Percentiles rank a stretch among this genome's conserved stretches.
Conservation (phyloP, 2,113 vertebrate genomes). For the Indicator maculatus region DNA sequence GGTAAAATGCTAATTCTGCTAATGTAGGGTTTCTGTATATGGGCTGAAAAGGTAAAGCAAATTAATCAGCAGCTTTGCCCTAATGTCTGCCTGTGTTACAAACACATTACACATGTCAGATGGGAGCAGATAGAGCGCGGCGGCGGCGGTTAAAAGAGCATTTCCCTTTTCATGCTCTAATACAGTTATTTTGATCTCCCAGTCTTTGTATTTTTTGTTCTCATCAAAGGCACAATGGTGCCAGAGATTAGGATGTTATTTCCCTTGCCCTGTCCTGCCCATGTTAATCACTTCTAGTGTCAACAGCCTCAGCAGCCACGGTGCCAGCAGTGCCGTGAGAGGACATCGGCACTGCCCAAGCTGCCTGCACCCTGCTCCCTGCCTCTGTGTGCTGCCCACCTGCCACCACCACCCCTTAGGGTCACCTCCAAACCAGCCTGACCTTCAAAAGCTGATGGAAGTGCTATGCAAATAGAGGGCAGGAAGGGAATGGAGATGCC, state of each 20-base stretch:
- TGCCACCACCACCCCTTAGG: background rate
- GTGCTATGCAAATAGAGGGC: background rate
- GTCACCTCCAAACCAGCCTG: background rate
- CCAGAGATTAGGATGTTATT: conserved; percentile 56
- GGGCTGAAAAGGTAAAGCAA: conserved; percentile 73
- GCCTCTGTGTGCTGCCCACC: background rate
- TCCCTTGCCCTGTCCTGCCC: conserved; percentile 30
- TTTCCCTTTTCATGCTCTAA: conserved; percentile 66
- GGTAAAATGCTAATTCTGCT: conserved; percentile 68
- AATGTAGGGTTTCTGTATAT: conserved; percentile 74
- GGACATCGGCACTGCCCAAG: background rate
- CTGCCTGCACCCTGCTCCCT: background rate
- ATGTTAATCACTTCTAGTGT: conserved; percentile 56
- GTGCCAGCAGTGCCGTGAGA: background rate
- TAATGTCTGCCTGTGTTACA: conserved; percentile 61
- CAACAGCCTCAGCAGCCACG: background rate
- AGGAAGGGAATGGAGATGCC: background rate
- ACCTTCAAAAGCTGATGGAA: background rate
- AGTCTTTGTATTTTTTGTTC: conserved; percentile 64
- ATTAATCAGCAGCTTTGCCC: conserved; percentile 59
- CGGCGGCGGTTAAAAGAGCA: conserved; percentile 56
- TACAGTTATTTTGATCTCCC: conserved; percentile 69
- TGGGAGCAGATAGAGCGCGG: conserved; percentile 63
- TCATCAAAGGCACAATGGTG: conserved; percentile 70
- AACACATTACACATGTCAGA: conserved; percentile 72